A percentile compares a stretch with the other conserved stretches of the same genome.
Conservation (phyloP, 2,113 vertebrate genomes). For the Noturus placidus region DNA sequence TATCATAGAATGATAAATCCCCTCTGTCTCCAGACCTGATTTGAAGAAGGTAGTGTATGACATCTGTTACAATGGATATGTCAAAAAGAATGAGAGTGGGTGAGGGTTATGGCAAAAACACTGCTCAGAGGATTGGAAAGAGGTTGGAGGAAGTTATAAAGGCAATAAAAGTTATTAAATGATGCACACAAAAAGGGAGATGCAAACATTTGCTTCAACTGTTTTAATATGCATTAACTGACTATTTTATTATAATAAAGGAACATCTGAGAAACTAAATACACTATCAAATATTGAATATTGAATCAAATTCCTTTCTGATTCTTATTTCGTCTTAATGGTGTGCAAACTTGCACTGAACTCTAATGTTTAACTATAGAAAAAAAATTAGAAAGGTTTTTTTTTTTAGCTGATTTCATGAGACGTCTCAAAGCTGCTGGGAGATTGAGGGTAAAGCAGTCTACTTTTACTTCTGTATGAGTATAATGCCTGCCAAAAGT, state of each 20-base stretch:
- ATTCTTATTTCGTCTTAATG: background rate
- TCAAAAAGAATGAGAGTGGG: background rate
- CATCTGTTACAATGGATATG: background rate
- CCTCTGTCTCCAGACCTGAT: background rate
- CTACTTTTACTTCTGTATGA: background rate
- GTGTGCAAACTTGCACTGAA: background rate
- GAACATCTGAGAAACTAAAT: background rate
- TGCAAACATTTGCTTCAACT: background rate
- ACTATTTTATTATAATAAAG: background rate
- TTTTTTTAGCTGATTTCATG: background rate
- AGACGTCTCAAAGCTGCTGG: background rate
- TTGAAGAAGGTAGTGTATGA: background rate
- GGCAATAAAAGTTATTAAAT: background rate
- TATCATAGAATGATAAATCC: too few relatives aligned
- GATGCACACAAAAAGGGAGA: background rate
- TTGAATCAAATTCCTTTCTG: background rate
- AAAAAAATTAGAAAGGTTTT: too few relatives aligned
- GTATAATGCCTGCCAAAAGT: background rate
- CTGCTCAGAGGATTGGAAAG: background rate
- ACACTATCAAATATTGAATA: too few relatives aligned
- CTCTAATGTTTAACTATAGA: background rate
- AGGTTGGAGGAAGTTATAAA: background rate
- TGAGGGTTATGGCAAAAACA: background rate
- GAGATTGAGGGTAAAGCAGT: background rate
- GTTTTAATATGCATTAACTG: background rate